These are phyloP conservation scores for Epizoanthus fatuus DNA, from an alignment of 92 coral and sea anemone genomes.

Conservation along the genomic window DNA sequence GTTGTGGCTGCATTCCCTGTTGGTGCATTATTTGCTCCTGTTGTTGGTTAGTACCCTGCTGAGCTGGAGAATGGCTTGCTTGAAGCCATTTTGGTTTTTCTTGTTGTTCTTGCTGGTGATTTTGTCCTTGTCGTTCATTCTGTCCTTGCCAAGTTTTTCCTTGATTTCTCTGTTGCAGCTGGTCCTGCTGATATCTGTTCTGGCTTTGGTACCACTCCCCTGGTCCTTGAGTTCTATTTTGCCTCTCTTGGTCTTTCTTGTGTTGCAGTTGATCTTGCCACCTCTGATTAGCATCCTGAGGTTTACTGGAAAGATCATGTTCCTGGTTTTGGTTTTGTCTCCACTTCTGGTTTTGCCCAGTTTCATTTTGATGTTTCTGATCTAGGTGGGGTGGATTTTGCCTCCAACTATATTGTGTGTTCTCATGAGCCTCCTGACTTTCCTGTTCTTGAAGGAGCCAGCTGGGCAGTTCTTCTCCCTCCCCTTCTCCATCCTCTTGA, in stretches of 20 bases:
- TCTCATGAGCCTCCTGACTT: not conserved
- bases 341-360: not conserved
- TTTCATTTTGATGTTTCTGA: conserved; percentile 2
- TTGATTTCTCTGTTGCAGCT: conserved; percentile 12
- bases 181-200: conserved; percentile 19
- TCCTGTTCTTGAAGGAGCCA: conserved; percentile 14
- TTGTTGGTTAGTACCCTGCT: conserved; percentile 10
- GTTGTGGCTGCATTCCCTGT: not conserved
- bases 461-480: not conserved
- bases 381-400: not conserved
- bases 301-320: not conserved
- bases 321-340: conserved; percentile 23
- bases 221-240: not conserved
- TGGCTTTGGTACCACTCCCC: conserved; percentile 14
- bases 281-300: conserved; percentile 1
- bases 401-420: conserved; percentile 3
- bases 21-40: conserved; percentile 23
- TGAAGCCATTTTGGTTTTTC: conserved; percentile 43
- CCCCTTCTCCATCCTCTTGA: not conserved
- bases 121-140: not conserved
- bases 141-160: conserved; percentile 2
- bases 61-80: not conserved
- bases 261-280: conserved; percentile 10
- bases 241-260: not conserved
- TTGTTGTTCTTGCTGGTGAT: conserved; percentile 34